Base-by-base conservation (phyloP, 2,113 vertebrate genomes). In the Telmatochromis sp. region DNA sequence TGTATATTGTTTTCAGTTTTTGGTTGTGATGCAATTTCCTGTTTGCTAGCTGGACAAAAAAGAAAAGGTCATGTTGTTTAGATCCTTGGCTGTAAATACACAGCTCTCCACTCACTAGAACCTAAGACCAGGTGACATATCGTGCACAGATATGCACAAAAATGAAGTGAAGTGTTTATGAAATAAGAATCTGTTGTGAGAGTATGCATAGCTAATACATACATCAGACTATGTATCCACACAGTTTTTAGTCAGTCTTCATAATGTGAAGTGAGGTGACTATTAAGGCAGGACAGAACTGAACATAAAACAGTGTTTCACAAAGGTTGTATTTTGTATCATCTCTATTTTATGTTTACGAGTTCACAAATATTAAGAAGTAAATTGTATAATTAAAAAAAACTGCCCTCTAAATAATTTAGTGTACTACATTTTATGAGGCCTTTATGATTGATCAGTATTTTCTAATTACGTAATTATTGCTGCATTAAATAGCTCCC, bases 321-420 rank as follows among this genome's bases (percentile, higher is more conserved):
- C 35, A 73, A 23, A 73, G 13, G 37, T 73, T 26, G 2, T 73
- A 45, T 73, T 73, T 73, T 23, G 13, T 10, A 45, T 73, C 37
- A 73, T 73, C 13, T 26, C 37, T 15, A 6, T 73, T 68, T 65
- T 42, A 42, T 73, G 26, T 73, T 73, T 73, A 45, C 13, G 2
- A 73, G 13, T 37, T 73, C 68, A 26, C 21, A 45, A 73, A 73
- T 45, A 73, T 73, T 73, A 45, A 73, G 23, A 73, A 26, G 13
- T 73, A 45, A 23, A 45, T 17, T 73, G 21, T 26, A 45, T 23
- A 14, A 70, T 40, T 3, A 1, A 70, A 70, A 40, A 23, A 23
- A 42, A 1, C 5, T 42, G 7, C 37, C 7, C 21, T 70, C 12
- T 26, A 70, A 9, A 42, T 42, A 42, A 15, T 42, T 70, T 10